Evolutionary conservation across 2,888 invertebrate genomes (phyloP).

Genomic region (Leucophenga maculata): DNA sequence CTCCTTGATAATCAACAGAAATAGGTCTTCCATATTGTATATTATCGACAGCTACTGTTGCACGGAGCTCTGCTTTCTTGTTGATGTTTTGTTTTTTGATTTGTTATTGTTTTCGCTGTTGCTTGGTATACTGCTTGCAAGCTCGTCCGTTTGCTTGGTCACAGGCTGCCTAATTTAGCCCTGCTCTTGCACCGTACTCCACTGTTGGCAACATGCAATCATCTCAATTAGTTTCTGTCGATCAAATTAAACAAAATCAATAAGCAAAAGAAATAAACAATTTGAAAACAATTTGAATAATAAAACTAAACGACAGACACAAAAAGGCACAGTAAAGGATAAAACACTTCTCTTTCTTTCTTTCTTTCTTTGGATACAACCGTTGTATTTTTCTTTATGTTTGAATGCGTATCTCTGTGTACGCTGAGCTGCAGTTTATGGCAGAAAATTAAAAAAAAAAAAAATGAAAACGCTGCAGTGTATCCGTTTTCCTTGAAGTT

Average conservation of each 20-base stretch:
- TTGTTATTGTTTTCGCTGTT: not conserved
- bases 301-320: conserved; percentile 27
- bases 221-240: conserved; percentile 50
- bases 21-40: conserved; percentile 85
- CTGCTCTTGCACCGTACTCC: conserved; percentile 35
- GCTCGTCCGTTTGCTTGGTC: conserved; percentile 13
- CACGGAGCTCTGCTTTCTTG: conserved; percentile 27
- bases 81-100: conserved; percentile 4
- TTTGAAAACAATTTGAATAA: too few species aligned
- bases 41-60: not conserved
- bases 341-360: not conserved
- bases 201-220: conserved; percentile 45
- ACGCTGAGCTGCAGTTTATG: conserved; percentile 3
- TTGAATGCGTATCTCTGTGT: conserved; percentile 1
- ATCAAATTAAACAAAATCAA: conserved; percentile 54
- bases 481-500: conserved; percentile 66
- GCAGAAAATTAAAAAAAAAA: too few species aligned
- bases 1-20: conserved; percentile 88
- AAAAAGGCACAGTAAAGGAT: conserved; percentile 41
- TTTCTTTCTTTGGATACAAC: not conserved
- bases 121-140: not conserved
- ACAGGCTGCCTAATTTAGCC: conserved; percentile 16
- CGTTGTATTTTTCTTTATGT: too few species aligned
- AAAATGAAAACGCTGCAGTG: conserved; percentile 31
- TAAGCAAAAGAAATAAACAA: conserved; percentile 36